Evolutionary conservation across 1,140 invertebrate species (phyloP).

Genomic region (Oncopodura yosiiana): DNA sequence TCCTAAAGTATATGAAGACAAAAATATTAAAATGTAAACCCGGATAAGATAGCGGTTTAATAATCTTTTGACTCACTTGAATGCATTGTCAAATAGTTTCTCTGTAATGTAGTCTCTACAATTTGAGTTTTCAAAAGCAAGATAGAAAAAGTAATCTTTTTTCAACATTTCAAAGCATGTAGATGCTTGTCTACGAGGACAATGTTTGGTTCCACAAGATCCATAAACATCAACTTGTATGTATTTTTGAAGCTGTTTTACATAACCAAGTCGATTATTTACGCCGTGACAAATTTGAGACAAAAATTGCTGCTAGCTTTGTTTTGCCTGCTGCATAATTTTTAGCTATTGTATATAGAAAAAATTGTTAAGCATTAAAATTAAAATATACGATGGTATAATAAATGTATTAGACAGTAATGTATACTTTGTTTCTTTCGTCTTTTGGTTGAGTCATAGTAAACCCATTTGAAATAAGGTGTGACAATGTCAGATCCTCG

Average conservation of each 20-base stretch:
- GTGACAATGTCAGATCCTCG: slow-evolving; percentile 84
- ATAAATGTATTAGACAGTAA: background rate
- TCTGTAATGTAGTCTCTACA: slow-evolving; percentile 94
- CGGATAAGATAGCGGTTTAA: too few species aligned
- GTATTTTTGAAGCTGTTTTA: slow-evolving; percentile 54
- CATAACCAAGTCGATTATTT: slow-evolving; percentile 48
- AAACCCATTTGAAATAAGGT: slow-evolving; percentile 88
- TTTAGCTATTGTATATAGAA: too few species aligned
- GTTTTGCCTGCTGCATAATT: slow-evolving; percentile 57
- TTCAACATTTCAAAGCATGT: slow-evolving; percentile 42
- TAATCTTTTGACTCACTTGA: slow-evolving; percentile 46
- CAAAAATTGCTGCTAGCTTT: slow-evolving; percentile 51
- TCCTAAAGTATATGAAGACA: too few species aligned
- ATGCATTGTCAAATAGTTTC: slow-evolving; percentile 86
- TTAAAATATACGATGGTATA: background rate
- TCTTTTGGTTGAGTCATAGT: slow-evolving; percentile 51
- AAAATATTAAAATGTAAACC: too few species aligned
- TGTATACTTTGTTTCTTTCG: slow-evolving; percentile 3
- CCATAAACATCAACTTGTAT: slow-evolving; percentile 85
- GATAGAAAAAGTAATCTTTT: slow-evolving; percentile 90
- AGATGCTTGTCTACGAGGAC: slow-evolving; percentile 43
- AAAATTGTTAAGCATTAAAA: slow-evolving; percentile 44
- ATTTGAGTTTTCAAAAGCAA: slow-evolving; percentile 94
- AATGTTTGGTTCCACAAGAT: slow-evolving; percentile 70
- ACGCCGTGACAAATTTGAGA: slow-evolving; percentile 50